Conservation (phyloP, 2,797 vertebrate species). For the Chaunax sp. region DNA sequence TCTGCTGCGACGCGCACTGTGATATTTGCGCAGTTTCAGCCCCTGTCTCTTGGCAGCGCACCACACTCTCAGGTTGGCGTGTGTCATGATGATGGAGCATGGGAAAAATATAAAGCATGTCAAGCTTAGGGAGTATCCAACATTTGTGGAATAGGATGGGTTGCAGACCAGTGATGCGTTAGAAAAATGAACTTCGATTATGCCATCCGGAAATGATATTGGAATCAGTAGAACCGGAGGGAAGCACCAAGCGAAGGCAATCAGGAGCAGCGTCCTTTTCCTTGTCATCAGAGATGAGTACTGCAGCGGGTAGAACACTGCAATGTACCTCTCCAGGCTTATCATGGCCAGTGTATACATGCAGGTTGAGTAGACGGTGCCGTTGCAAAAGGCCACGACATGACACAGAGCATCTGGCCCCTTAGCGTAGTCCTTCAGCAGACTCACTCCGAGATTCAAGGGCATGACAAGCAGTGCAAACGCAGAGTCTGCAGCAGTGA, state of each 20-base stretch:
- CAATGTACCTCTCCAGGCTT: conserved; percentile 86
- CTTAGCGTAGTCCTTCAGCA: conserved; percentile 79
- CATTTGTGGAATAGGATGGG: conserved; percentile 86
- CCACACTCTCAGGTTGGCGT: conserved; percentile 87
- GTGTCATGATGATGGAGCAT: conserved; percentile 86
- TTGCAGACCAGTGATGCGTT: conserved; percentile 88
- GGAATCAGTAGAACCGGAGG: conserved; percentile 83
- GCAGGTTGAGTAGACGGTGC: conserved; percentile 86
- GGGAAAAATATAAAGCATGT: conserved; percentile 88
- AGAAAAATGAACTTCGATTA: conserved; percentile 88
- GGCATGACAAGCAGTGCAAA: conserved; percentile 88
- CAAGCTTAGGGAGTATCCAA: conserved; percentile 82
- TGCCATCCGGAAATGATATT: conserved; percentile 81
- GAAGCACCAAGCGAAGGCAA: conserved; percentile 86
- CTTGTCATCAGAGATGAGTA: conserved; percentile 83
- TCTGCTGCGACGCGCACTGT: conserved; percentile 63
- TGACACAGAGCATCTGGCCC: conserved; percentile 85
- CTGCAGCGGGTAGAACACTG: conserved; percentile 86
- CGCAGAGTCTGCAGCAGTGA: conserved; percentile 86
- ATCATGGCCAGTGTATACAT: conserved; percentile 87
- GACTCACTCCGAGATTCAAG: conserved; percentile 85
- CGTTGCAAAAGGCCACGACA: conserved; percentile 85
- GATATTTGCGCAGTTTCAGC: conserved; percentile 74
- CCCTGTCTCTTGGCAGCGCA: conserved; percentile 84
- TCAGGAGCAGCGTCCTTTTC: conserved; percentile 77